Evolutionary conservation across 2,113 vertebrate genomes (phyloP), one percentile per base, ranked within the genome.

Genomic region (Scophthalmus maximus): DNA sequence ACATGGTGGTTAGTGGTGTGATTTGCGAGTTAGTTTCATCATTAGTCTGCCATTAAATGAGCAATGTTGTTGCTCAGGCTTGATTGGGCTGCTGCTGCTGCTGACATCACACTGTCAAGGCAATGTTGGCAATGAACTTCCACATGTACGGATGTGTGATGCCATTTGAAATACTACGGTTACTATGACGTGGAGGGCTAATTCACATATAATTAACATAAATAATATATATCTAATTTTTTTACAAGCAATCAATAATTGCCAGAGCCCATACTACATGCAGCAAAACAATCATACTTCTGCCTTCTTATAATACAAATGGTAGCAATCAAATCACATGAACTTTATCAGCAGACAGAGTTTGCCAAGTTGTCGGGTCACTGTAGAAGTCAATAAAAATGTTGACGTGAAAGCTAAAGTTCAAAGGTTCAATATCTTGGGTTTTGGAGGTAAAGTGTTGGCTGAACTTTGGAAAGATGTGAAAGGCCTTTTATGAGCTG

Each of bases 1-100:
- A 79, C 79, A 78, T 47, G 25, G 38, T 52, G 82, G 76, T 86
- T 60, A 49, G 56, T 42, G 50, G 38, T 8, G 6, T 42, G 51
- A 68, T 73, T 73, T 64, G 29, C 32, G 49, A 25, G 40, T 80
- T 60, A 25, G 47, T 42, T 23, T 50, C 53, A 55, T 10, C 60
- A 29, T 46, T 50, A 40, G 25, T n/a, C 22, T 53, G 47, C 29
- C 8, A 6, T 50, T 29, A 50, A 73, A 57, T 23, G 26, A 71
- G 23, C 42, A 22, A 6, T 20, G 20, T 0, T 36, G 26, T 20
- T 55, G 15, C 20, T 26, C 20, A 18, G 26, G n/a, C 14, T 27
- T 22, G 44, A 80, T 57, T 70, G 17, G 57, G 6, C 38, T 0
- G 12, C 26, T 1, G 8, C 11, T 23, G 27, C 40, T 49, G 49